These are phyloP conservation scores for Poeciliopsis turneri DNA, from an alignment of 2,797 vertebrate genomes.

Conservation along the genomic window DNA sequence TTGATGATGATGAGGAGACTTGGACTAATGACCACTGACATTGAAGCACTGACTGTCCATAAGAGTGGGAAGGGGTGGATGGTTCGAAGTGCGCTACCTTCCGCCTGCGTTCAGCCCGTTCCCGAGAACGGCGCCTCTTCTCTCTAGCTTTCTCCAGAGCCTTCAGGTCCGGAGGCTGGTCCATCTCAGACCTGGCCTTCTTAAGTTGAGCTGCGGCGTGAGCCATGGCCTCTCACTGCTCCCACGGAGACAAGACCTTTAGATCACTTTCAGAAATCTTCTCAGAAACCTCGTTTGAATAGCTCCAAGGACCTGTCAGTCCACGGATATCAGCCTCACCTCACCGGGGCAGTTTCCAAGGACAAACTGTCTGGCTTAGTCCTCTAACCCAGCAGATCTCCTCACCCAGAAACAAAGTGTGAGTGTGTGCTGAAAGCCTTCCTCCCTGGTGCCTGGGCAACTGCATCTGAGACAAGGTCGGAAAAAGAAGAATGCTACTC, in stretches of 20 bases:
- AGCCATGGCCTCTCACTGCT: slow-evolving; percentile 83
- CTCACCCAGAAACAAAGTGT: slow-evolving; percentile 34
- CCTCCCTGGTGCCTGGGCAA: slow-evolving; percentile 57
- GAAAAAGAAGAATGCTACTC: slow-evolving; percentile 47
- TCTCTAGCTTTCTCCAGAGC: slow-evolving; percentile 89
- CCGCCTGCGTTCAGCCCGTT: slow-evolving; percentile 92
- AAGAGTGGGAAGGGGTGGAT: slow-evolving; percentile 41
- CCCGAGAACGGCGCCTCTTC: slow-evolving; percentile 89
- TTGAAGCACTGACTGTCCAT: slow-evolving; percentile 16
- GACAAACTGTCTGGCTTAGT: slow-evolving; percentile 56
- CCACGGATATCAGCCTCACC: slow-evolving; percentile 11
- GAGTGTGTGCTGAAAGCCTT: slow-evolving; percentile 39
- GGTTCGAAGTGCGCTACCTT: slow-evolving; percentile 85
- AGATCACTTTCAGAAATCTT: slow-evolving; percentile 42
- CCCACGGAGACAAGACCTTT: slow-evolving; percentile 17
- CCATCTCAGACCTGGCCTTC: slow-evolving; percentile 90
- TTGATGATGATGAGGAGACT: slow-evolving; percentile 26
- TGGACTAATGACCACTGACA: slow-evolving; percentile 21
- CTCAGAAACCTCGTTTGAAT: not conserved
- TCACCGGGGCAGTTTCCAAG: slow-evolving; percentile 54
- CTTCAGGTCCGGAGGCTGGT: slow-evolving; percentile 88
- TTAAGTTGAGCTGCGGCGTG: slow-evolving; percentile 97
- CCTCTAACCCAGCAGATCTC: slow-evolving; percentile 43
- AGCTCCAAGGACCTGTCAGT: slow-evolving; percentile 8
- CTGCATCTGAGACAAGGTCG: slow-evolving; percentile 65